Percentiles rank a stretch among this genome's conserved stretches.
Conservation (phyloP, 2,113 vertebrate genomes). For the Thunnus maccoyii region DNA sequence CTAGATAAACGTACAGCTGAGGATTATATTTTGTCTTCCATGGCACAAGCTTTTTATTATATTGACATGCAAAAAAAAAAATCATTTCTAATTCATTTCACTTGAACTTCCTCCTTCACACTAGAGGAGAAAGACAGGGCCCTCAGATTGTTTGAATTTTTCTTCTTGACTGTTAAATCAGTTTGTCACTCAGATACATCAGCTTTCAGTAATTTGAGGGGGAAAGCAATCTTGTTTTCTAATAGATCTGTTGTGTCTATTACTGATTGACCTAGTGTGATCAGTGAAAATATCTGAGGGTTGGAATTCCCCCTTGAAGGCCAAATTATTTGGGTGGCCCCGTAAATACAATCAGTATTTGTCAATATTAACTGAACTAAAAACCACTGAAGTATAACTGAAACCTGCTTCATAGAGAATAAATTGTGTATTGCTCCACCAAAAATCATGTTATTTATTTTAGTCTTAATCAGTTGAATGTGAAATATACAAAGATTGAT, state of each 20-base stretch:
- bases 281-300: not conserved
- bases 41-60: not conserved
- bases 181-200: slow-evolving; percentile 15
- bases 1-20: not conserved
- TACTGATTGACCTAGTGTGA: not conserved
- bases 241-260: not conserved
- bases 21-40: not conserved
- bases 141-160: not conserved
- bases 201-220: not conserved
- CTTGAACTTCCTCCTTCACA: not conserved
- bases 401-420: not conserved
- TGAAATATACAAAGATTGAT: too few species aligned
- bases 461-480: too few species aligned
- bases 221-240: not conserved
- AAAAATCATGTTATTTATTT: too few species aligned
- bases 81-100: not conserved
- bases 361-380: not conserved
- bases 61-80: not conserved
- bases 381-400: not conserved
- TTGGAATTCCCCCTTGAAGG: too few species aligned
- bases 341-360: too few species aligned
- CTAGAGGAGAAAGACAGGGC: not conserved
- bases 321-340: too few species aligned
- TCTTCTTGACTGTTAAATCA: slow-evolving; percentile 22
- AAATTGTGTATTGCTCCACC: too few species aligned